Percentiles rank a stretch among this genome's conserved stretches.
These are phyloP conservation scores for Dolomedes plantarius DNA, from an alignment of 2,888 invertebrate species.

Conservation along the genomic window DNA sequence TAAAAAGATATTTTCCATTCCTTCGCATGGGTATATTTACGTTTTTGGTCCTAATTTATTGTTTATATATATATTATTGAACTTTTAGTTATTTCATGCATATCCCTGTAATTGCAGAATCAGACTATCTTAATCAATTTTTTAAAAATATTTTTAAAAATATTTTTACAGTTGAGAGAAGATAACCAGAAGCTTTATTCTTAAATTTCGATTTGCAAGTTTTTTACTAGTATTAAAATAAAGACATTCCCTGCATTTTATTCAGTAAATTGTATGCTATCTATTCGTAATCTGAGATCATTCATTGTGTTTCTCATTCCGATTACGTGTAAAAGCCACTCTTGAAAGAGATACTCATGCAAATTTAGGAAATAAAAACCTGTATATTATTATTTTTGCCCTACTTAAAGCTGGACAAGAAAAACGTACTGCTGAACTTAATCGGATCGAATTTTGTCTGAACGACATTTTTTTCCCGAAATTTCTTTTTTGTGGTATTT, in stretches of 20 bases:
- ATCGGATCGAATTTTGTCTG: conserved; percentile 1
- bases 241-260: background rate
- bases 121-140: too few relatives aligned
- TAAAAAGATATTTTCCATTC: too few relatives aligned
- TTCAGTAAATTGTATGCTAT: background rate
- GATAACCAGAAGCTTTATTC: too few relatives aligned
- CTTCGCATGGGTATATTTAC: too few relatives aligned
- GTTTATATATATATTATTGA: too few relatives aligned
- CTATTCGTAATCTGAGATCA: background rate
- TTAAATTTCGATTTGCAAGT: too few relatives aligned
- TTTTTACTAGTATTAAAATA: background rate
- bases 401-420: background rate
- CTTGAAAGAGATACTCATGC: background rate
- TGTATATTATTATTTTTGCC: conserved; percentile 10
- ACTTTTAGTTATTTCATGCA: too few relatives aligned
- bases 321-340: background rate
- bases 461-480: background rate
- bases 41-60: too few relatives aligned
- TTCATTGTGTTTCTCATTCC: background rate
- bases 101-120: too few relatives aligned
- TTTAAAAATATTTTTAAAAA: too few relatives aligned
- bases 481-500: background rate
- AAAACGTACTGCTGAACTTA: background rate
- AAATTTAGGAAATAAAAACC: background rate
- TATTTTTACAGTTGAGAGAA: too few relatives aligned